Percentiles rank a stretch among this genome's conserved stretches.
Conservation (phyloP, 2,113 vertebrate species). For the Oenanthe melanoleuca region DNA sequence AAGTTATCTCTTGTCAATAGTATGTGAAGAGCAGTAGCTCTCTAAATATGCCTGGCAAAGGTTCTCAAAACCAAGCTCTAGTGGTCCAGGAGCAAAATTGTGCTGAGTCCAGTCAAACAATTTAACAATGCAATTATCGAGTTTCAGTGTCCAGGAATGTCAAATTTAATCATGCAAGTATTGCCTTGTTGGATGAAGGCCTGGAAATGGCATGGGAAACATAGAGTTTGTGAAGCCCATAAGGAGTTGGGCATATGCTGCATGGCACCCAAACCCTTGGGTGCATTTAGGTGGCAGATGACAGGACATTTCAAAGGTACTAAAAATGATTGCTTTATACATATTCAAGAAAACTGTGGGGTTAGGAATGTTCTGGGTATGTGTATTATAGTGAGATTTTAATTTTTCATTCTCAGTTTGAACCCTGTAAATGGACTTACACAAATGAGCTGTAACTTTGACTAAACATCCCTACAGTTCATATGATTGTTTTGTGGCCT, state of each 20-base stretch:
- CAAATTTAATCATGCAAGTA: background rate
- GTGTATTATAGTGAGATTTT: background rate
- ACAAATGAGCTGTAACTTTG: background rate
- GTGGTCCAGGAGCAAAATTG: background rate
- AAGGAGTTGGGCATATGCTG: background rate
- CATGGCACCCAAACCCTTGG: background rate
- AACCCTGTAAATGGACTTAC: background rate
- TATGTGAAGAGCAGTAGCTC: background rate
- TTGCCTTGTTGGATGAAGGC: background rate
- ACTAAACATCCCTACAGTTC: background rate
- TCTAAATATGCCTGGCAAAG: background rate
- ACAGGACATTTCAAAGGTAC: background rate
- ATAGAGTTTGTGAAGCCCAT: accelerated
- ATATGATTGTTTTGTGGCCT: background rate
- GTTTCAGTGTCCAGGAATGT: background rate
- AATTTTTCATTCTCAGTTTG: background rate
- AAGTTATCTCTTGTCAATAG: background rate
- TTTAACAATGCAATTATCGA: background rate
- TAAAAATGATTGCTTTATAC: background rate
- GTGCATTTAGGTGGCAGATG: background rate
- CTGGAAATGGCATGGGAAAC: background rate
- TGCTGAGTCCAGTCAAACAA: background rate
- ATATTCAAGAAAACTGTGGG: background rate
- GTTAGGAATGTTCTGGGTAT: accelerated
- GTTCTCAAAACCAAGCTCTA: background rate